phyloP scores from a whole-genome alignment of 2,113 vertebrate genomes.

The Saguinus midas region DNA sequence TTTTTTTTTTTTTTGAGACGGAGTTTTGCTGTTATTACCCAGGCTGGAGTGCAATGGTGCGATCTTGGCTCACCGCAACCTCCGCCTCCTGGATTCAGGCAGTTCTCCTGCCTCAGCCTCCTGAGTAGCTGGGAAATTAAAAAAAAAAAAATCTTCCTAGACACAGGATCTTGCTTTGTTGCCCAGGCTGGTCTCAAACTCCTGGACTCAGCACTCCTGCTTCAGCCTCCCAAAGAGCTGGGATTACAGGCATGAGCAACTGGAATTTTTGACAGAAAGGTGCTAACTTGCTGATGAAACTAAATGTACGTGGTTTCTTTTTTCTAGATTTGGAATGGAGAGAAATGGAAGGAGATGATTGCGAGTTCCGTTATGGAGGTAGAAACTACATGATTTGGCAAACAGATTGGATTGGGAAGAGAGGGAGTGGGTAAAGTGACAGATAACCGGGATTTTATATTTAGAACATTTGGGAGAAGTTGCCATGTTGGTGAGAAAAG shows the following conservation, averaged over 20 bases:
- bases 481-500: not conserved
- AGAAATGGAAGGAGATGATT: constrained; percentile 77
- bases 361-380: constrained; percentile 68
- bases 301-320: not conserved
- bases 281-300: not conserved
- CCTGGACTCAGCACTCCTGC: no score
- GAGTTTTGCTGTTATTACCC: no score
- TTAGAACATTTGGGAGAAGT: not conserved
- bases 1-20: no score
- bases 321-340: constrained; percentile 78
- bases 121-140: no score
- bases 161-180: no score
- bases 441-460: not conserved
- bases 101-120: no score
- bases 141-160: no score
- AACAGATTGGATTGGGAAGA: not conserved
- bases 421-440: not conserved
- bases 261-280: not conserved
- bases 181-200: no score
- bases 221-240: no score
- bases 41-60: no score
- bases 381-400: not conserved
- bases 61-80: no score
- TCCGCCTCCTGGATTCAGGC: no score
- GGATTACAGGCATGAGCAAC: not conserved